phyloP scores from a whole-genome alignment of 2,888 invertebrate genomes.

The Leucophenga maculata region DNA sequence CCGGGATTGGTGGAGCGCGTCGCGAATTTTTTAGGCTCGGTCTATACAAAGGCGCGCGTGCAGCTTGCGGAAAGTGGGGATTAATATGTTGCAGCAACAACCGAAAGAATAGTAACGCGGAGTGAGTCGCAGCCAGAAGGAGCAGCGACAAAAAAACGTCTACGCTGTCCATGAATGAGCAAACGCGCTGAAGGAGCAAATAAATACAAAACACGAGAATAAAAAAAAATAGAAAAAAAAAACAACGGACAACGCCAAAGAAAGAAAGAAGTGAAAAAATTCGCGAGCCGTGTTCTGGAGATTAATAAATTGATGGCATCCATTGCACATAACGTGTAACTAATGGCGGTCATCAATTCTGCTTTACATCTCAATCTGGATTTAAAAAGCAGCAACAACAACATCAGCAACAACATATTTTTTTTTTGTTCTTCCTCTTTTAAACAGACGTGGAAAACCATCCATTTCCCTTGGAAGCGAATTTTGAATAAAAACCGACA shows the following conservation, averaged over 20 bases:
- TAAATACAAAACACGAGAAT: slow-evolving; percentile 33
- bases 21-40: slow-evolving; percentile 28
- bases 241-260: slow-evolving; percentile 32
- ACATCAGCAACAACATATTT: slow-evolving; percentile 26
- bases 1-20: slow-evolving; percentile 45
- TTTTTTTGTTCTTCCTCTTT: too few relatives aligned
- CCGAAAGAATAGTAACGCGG: background rate
- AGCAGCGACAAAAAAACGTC: background rate
- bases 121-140: slow-evolving; percentile 3
- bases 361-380: slow-evolving; percentile 74
- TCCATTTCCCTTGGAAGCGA: too few relatives aligned
- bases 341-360: slow-evolving; percentile 74
- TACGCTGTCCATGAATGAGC: slow-evolving; percentile 7
- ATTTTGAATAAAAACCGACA: too few relatives aligned
- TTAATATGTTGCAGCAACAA: slow-evolving; percentile 55
- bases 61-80: slow-evolving; percentile 45
- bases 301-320: slow-evolving; percentile 74
- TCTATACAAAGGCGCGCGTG: slow-evolving; percentile 30
- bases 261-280: slow-evolving; percentile 44
- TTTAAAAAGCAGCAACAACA: slow-evolving; percentile 48
- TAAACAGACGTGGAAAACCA: background rate
- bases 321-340: slow-evolving; percentile 74
- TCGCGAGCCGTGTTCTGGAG: slow-evolving; percentile 71
- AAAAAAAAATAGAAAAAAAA: slow-evolving; percentile 19
- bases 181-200: slow-evolving; percentile 9